Evolutionary conservation across 2,888 invertebrate genomes (phyloP).

Genomic region (Mesoligia furuncula): DNA sequence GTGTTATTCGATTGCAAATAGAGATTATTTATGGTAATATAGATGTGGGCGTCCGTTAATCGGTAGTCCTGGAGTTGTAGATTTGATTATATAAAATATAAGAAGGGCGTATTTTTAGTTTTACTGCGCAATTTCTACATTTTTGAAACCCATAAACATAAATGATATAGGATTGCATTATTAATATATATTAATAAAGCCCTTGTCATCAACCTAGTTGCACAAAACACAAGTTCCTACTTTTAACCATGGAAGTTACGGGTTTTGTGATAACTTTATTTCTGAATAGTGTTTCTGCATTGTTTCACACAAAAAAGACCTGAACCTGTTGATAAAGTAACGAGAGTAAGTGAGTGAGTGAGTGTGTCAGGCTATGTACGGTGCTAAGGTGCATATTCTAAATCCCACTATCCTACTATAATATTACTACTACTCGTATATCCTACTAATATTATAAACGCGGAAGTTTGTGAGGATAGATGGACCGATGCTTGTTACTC

Average conservation of each 20-base stretch:
- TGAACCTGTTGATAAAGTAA: background rate
- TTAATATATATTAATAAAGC: background rate
- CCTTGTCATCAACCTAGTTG: no score
- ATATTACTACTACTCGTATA: no score
- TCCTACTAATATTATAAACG: background rate
- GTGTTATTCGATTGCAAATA: slow-evolving; percentile 65
- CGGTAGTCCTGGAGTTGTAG: slow-evolving; percentile 29
- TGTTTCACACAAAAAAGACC: background rate
- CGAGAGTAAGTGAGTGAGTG: no score
- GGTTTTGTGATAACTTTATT: background rate
- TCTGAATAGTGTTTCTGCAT: background rate
- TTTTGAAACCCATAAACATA: background rate
- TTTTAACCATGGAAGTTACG: background rate
- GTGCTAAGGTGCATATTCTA: background rate
- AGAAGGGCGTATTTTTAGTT: background rate
- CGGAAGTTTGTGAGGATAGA: no score
- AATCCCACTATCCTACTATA: background rate
- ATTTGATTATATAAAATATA: slow-evolving; percentile 16
- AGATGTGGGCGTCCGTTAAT: slow-evolving; percentile 55
- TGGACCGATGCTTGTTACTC: no score
- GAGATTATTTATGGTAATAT: slow-evolving; percentile 61
- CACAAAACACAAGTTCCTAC: background rate
- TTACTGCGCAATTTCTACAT: background rate
- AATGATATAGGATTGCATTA: background rate
- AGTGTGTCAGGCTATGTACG: no score